Conservation (phyloP, 2,888 invertebrate species). For the Napeogenes sylphis region DNA sequence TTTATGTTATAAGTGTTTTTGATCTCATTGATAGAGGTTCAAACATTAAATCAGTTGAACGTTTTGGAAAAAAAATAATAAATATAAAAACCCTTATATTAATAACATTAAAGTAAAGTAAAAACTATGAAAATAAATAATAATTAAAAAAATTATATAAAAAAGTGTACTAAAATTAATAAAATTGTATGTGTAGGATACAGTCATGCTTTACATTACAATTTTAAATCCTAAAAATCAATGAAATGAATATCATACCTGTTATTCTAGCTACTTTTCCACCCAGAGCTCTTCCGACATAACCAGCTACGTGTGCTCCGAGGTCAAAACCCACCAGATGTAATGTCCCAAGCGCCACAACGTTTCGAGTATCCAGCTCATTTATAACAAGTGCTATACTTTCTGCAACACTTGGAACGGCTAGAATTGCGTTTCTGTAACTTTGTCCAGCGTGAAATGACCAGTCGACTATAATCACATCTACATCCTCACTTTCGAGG, state of each 20-base stretch:
- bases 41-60: no score
- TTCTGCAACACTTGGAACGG: slow-evolving; percentile 42
- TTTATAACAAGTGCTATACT: slow-evolving; percentile 38
- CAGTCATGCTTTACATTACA: no score
- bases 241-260: slow-evolving; percentile 38
- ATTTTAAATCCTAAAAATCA: background rate
- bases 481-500: slow-evolving; percentile 34
- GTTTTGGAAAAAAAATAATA: no score
- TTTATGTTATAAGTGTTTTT: no score
- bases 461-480: slow-evolving; percentile 57
- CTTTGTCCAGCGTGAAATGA: slow-evolving; percentile 39
- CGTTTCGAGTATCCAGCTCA: slow-evolving; percentile 22
- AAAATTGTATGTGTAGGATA: no score
- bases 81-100: no score
- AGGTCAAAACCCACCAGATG: slow-evolving; percentile 56
- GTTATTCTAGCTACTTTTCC: slow-evolving; percentile 50
- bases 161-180: no score
- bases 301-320: slow-evolving; percentile 55
- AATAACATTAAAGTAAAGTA: no score
- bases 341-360: slow-evolving; percentile 30
- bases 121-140: no score
- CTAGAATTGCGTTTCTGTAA: slow-evolving; percentile 40
- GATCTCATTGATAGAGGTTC: no score
- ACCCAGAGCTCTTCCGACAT: slow-evolving; percentile 39
- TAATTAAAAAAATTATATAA: no score